phyloP scores from a whole-genome alignment of 2,888 invertebrate species.

The Nephrotoma flavescens region DNA sequence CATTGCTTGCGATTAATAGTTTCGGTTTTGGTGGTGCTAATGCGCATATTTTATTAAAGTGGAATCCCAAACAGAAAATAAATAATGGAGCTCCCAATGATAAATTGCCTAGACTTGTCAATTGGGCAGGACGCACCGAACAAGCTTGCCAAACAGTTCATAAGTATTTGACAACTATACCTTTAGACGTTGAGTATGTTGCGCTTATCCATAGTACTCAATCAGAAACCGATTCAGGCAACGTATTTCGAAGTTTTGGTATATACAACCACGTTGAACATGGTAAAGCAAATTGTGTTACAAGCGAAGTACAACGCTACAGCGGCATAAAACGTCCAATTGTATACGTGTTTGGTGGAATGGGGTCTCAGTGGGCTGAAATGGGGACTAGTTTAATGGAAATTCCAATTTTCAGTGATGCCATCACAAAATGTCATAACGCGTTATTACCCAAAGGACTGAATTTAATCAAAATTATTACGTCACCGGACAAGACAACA shows the following conservation, averaged over 20 bases:
- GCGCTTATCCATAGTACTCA: conserved; percentile 45
- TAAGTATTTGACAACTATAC: conserved; percentile 43
- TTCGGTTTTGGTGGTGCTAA: conserved; percentile 92
- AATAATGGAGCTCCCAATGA: conserved; percentile 48
- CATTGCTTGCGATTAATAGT: conserved; percentile 67
- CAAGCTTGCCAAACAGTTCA: conserved; percentile 53
- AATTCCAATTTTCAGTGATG: conserved; percentile 55
- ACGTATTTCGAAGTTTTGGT: conserved; percentile 63
- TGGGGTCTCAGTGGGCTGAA: conserved; percentile 79
- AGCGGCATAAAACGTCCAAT: conserved; percentile 52
- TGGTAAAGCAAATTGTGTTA: conserved; percentile 26
- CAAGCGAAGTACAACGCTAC: conserved; percentile 43
- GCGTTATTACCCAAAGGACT: conserved; percentile 43
- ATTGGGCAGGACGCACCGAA: conserved; percentile 65
- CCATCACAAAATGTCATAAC: conserved; percentile 45
- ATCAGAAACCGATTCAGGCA: conserved; percentile 40
- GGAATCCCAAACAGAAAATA: conserved; percentile 19
- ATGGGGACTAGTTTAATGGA: conserved; percentile 67
- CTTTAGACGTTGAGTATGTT: conserved; percentile 46
- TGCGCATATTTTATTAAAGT: conserved; percentile 33
- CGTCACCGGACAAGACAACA: conserved; percentile 41
- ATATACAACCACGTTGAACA: conserved; percentile 28
- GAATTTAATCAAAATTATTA: conserved; percentile 48
- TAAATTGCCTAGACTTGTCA: conserved; percentile 54
- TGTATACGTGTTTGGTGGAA: conserved; percentile 83